Evolutionary conservation across 2,113 vertebrate species (phyloP), one percentile per base, ranked within the genome.

Genomic region (Gasterosteus aculeatus): DNA sequence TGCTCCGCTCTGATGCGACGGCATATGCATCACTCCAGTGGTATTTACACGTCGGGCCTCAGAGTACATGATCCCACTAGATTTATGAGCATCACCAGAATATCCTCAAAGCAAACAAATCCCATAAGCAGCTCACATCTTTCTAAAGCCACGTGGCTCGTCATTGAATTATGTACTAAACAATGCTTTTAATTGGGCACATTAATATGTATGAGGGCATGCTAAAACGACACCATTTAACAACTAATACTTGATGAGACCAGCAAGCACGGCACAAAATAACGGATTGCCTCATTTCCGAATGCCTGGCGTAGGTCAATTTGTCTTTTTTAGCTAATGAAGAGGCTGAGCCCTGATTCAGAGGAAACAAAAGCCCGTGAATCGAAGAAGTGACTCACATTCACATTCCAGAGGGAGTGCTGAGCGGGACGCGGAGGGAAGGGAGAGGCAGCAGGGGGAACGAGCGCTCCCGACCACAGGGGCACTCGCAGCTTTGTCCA

Each of bases 341-440:
- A 58, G 44, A 64, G 29, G 35, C 41, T 51, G 0, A 73, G 46
- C 35, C 74, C 59, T 78, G n/a, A 39, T 82, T 78, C 38, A 72
- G 63, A 35, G 16, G 69, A 62, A 86, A 85, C 57, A 72, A 79
- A 80, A 74, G 69, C 77, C 79, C 68, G 11, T 70, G 69, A 85
- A 74, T 70, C n/a, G 60, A 41, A 84, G 82, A 85, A 74, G 84
- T 91, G 90, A 91, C 78, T 93, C 90, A 89, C 79, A 57, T 49
- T 72, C 77, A 85, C 88, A 92, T 92, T 91, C 87, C 88, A 68
- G 38, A 77, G 82, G 29, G 87, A 79, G 81, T 16, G 80, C 68
- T 82, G 61, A 79, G 82, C 74, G 78, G 69, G 83, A 84, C 46
- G 64, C 75, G 77, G 73, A 83, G 85, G 80, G 77, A 77, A 69